Evolutionary conservation across 2,888 invertebrate genomes (phyloP), one percentile per base, ranked within the genome.

Genomic region (Dione juno): DNA sequence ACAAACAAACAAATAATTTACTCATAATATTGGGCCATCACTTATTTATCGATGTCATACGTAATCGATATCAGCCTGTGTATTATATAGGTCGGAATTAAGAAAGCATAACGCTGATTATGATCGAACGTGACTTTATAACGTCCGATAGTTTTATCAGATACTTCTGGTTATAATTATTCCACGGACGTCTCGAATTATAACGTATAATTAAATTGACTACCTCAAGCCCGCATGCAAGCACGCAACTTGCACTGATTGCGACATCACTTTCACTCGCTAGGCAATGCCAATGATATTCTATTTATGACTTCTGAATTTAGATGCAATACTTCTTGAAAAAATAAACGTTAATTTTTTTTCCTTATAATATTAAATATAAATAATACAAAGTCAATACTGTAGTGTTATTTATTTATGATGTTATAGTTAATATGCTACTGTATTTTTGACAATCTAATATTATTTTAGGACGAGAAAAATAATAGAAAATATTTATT

Each of bases 251-350:
- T 63, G 67, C 72, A 68, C 74, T 75, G 77, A 78, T 91, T 88
- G 88, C 89, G 84, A 90, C 88, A 90, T 86, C 85, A 88, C 91
- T 92, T 91, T 92, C 91, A 86, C 91, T 79, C 71, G 79, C 85
- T 72, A 76, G 73, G 67, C 75, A 74, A 59, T 70, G 75, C 64
- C 73, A 74, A 74, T 73, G 64, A 64, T 64, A 64, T 28, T 64
- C 64, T 64, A 64, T 64, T 64, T 64, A 50, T 50, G 64, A 59
- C 71, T 70, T 74, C 70, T 72, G 73, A 63, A 71, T 73, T 70
- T 72, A 70, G 65, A 71, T 70, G 64, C 16, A 19, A 50, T 50
- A 40, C 40, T 40, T 50, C 10, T 59, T 43, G 19, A n/a, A 59
- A 43, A 13, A 21, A 14, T 41, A 13, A 10, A 37, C 1, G 7